phyloP scores from a whole-genome alignment of 2,888 invertebrate genomes.

The Erebia ligea region DNA sequence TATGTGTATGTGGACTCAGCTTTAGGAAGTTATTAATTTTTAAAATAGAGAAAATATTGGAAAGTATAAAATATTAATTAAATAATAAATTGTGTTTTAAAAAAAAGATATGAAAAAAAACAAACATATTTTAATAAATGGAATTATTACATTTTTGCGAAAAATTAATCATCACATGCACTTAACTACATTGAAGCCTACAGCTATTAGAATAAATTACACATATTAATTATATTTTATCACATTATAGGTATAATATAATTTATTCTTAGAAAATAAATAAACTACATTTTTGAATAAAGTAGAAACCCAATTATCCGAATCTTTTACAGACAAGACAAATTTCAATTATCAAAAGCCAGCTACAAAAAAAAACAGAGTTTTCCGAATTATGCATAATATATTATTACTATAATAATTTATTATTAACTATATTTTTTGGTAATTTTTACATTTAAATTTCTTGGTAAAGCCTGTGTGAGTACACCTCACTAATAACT shows the following conservation, averaged over 20 bases:
- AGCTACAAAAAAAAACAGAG: no score
- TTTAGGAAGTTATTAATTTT: neutral
- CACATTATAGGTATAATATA: slow-evolving; percentile 18
- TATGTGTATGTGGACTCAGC: neutral
- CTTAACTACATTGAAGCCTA: slow-evolving; percentile 66
- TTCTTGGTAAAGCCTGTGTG: no score
- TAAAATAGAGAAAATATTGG: neutral
- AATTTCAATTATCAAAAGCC: no score
- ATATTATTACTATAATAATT: no score
- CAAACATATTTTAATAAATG: slow-evolving; percentile 64
- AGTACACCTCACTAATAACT: no score
- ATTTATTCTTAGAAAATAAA: slow-evolving; percentile 49
- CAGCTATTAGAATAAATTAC: slow-evolving; percentile 61
- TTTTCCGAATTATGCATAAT: no score
- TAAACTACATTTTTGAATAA: slow-evolving; percentile 50
- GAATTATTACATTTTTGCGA: slow-evolving; percentile 70
- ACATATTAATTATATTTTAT: slow-evolving; percentile 36
- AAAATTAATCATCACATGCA: slow-evolving; percentile 51
- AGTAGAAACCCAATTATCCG: slow-evolving; percentile 3
- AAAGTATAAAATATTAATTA: neutral
- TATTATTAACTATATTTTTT: no score
- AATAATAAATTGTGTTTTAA: slow-evolving; percentile 22
- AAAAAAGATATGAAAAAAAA: slow-evolving; percentile 46
- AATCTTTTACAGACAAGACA: neutral
- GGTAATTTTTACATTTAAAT: no score